Evolutionary conservation across 2,888 invertebrate species (phyloP).

Genomic region (Synergus umbraculus): DNA sequence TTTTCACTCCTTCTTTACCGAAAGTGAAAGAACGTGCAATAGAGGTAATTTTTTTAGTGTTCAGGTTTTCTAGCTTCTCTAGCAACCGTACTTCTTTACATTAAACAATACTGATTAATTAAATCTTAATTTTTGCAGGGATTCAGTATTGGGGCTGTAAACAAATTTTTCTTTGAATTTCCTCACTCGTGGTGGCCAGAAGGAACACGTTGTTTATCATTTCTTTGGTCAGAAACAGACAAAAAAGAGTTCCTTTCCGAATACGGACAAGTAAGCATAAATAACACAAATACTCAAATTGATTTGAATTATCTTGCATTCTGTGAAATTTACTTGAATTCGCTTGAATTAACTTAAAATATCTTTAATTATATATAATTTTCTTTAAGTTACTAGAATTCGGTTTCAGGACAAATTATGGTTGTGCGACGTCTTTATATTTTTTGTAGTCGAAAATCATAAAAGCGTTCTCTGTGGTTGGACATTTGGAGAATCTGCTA

Average conservation of each 20-base stretch:
- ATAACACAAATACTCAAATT: neutral
- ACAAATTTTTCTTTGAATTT: slow-evolving; percentile 86
- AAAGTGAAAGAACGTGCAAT: slow-evolving; percentile 80
- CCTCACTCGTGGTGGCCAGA: slow-evolving; percentile 83
- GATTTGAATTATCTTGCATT: neutral
- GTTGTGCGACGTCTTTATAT: slow-evolving; percentile 84
- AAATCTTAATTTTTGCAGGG: slow-evolving; percentile 70
- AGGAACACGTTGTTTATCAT: slow-evolving; percentile 77
- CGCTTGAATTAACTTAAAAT: neutral
- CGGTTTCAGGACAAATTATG: slow-evolving; percentile 78
- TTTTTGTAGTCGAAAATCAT: slow-evolving; percentile 83
- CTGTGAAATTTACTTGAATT: neutral
- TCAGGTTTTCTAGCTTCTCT: too few species aligned
- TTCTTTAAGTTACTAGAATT: neutral
- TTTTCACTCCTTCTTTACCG: slow-evolving; percentile 82
- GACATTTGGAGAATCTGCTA: slow-evolving; percentile 83
- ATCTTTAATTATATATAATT: slow-evolving; percentile 10
- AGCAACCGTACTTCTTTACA: too few species aligned
- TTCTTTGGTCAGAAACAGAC: slow-evolving; percentile 81
- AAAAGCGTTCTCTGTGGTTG: slow-evolving; percentile 84
- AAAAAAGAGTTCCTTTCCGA: slow-evolving; percentile 76
- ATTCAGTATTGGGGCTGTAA: slow-evolving; percentile 83
- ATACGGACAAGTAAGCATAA: slow-evolving; percentile 63
- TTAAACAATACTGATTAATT: neutral
- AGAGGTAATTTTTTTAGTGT: slow-evolving; percentile 68